Base-by-base conservation (phyloP, 37 sponge, comb jelly and placozoan genomes). In the Mnemiopsis leidyi region DNA sequence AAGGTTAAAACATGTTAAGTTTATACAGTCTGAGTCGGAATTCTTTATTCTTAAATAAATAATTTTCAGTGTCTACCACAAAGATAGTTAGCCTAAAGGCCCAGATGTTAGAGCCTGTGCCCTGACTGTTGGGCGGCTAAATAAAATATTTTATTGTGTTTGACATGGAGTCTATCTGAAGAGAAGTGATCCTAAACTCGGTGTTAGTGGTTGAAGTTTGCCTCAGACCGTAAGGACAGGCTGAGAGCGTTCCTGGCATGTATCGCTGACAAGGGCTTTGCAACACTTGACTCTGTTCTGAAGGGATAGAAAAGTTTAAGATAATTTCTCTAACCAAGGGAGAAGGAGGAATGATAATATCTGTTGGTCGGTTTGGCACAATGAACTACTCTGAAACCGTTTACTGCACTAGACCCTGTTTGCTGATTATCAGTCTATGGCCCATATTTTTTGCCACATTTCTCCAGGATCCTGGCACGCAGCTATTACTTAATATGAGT, bases 231-330 rank as follows among this genome's bases (percentile, higher is more conserved):
- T 77, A 26, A 77, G 32, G 0, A 77, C 79, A 3, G 79, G 79
- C 33, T 77, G 33, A 20, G 79, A 77, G 32, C 21, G 26, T 77
- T 77, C 79, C 79, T 77, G 32, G 35, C 79, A 77, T 1, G 79
- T 31, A 18, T 77, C 79, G 79, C 79, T 77, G 0, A 77, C 79
- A 20, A 34, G 30, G 9, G 79, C 79, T 36, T 26, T 77, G 36
- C 79, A 77, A 20, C 79, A 77, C 79, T 77, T 77, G 35, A 77
- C 79, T 34, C 79, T 26, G 32, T 77, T 77, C 79, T 77, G 79
- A 28, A 77, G 32, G 20, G 35, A 32, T 33, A 32, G 1, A 32
- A 77, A 28, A 5, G n/a, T 71, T 23, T 71, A 29, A 18, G 9
- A 48, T 13, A 48, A n/a, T n/a, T n/a, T n/a, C n/a, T n/a, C n/a